Base-by-base conservation (phyloP, 2,113 vertebrate species). In the Mystacornis crossleyi region DNA sequence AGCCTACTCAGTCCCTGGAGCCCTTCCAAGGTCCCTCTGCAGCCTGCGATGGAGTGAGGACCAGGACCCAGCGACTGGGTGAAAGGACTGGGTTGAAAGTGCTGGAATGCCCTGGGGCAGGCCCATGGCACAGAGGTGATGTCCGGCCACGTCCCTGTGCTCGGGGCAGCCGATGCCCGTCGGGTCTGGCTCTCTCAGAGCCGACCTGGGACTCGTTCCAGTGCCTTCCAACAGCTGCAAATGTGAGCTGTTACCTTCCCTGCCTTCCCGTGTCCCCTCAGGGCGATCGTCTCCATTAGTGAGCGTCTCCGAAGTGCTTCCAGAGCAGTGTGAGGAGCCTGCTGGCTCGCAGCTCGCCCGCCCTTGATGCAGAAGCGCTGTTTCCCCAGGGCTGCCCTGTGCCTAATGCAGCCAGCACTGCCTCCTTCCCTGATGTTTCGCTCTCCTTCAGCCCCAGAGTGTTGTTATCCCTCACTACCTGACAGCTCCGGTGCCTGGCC, bases 241-340 rank as follows among this genome's bases (percentile, higher is more conserved):
- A 65, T 26, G n/a, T 21, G 34, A 69, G 50, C 74, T 57, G 19
- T 45, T 90, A 17, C 81, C 38, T 96, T 75, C 54, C 82, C 33
- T 94, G 88, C 88, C 79, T 83, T 34, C 74, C 58, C 51, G 9
- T 15, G 64, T 65, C 90, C 92, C 94, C 86, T 77, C 86, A 80
- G 96, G 92, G 75, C 20, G 3, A 83, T 93, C 54, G 50, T 66
- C 71, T 93, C 94, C 95, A 93, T 95, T 77, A 95, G 89, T 1
- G 4, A 90, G 33, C 0, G 0, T 45, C 78, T 95, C 81, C 84
- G 54, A 94, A 94, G 81, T 82, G 86, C 93, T 78, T 38, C 61
- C 93, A 96, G 89, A 57, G 29, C 81, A 4, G 43, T 0, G 26
- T 81, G 82, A 36, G 80, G 89, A 88, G 87, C n/a, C 86, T 65